Conservation (phyloP, 2,888 invertebrate genomes). For the Philopedon plagiatum region DNA sequence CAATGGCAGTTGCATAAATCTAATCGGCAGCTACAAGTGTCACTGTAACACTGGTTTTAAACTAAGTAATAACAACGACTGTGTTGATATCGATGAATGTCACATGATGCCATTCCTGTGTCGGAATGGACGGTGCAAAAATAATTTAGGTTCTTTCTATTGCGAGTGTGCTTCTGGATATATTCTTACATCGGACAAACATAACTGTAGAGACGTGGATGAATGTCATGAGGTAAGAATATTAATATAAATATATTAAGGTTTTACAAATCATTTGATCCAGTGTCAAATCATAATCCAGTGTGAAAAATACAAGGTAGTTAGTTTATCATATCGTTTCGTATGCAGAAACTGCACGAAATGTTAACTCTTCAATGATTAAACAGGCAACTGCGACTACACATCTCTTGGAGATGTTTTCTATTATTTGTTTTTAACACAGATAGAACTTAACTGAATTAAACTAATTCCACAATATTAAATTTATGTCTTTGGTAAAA, state of each 20-base stretch:
- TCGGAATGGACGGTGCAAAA: slow-evolving; percentile 87
- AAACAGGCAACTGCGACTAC: too few relatives aligned
- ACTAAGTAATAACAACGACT: slow-evolving; percentile 83
- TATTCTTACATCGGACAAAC: slow-evolving; percentile 79
- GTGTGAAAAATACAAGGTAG: too few relatives aligned
- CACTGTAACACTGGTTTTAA: slow-evolving; percentile 85
- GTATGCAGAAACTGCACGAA: too few relatives aligned
- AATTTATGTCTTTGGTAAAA: too few relatives aligned
- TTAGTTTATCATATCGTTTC: too few relatives aligned
- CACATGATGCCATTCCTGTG: slow-evolving; percentile 88
- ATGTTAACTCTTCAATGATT: too few relatives aligned
- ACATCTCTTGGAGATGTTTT: too few relatives aligned
- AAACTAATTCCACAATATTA: too few relatives aligned
- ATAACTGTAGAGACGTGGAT: slow-evolving; percentile 85
- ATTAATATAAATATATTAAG: not conserved
- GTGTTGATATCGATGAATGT: slow-evolving; percentile 88
- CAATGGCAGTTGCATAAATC: slow-evolving; percentile 83
- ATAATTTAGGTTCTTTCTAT: slow-evolving; percentile 83
- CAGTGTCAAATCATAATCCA: too few relatives aligned
- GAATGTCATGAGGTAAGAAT: slow-evolving; percentile 79
- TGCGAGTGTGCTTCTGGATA: slow-evolving; percentile 89
- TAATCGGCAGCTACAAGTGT: slow-evolving; percentile 80
- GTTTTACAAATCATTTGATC: too few relatives aligned
- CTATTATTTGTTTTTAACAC: too few relatives aligned
- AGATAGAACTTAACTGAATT: too few relatives aligned